These are phyloP conservation scores for Carposina sasakii DNA, from an alignment of 1,140 invertebrate species.

Conservation along the genomic window DNA sequence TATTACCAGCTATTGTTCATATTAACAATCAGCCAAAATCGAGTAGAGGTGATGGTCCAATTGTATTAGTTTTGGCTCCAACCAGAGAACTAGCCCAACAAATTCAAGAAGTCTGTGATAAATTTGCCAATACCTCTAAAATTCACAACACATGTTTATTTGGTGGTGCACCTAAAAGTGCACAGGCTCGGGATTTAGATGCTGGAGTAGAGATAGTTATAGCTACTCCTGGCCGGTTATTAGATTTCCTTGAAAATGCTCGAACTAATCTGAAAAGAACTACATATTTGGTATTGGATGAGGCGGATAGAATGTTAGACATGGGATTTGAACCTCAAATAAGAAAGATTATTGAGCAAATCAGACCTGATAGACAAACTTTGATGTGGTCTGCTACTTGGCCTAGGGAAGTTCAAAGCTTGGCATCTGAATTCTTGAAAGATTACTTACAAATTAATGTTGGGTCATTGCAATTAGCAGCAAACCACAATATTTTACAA, in stretches of 20 bases:
- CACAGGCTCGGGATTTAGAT: constrained; percentile 88
- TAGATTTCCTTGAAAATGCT: constrained; percentile 96
- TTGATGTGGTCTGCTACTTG: constrained; percentile 96
- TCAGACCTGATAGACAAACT: constrained; percentile 81
- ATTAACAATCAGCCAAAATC: constrained; percentile 93
- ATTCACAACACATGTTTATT: constrained; percentile 95
- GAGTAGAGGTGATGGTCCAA: constrained; percentile 89
- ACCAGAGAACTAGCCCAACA: constrained; percentile 97
- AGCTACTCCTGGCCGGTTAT: constrained; percentile 94
- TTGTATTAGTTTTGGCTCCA: constrained; percentile 93
- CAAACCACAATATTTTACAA: constrained; percentile 95
- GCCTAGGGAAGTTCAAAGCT: constrained; percentile 91
- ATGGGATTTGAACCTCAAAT: constrained; percentile 99
- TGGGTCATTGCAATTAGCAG: constrained; percentile 87
- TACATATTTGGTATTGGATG: constrained; percentile 97
- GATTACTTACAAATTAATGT: constrained; percentile 93
- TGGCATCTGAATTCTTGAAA: constrained; percentile 91
- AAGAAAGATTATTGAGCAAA: constrained; percentile 96
- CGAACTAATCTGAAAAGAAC: constrained; percentile 92
- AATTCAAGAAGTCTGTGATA: constrained; percentile 94
- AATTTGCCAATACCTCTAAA: constrained; percentile 90
- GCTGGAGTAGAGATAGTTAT: constrained; percentile 92
- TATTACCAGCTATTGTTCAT: constrained; percentile 91
- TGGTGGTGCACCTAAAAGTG: constrained; percentile 93
- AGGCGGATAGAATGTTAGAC: constrained; percentile 97